Conservation (phyloP, 2,888 invertebrate species). For the Latrodectus elegans region DNA sequence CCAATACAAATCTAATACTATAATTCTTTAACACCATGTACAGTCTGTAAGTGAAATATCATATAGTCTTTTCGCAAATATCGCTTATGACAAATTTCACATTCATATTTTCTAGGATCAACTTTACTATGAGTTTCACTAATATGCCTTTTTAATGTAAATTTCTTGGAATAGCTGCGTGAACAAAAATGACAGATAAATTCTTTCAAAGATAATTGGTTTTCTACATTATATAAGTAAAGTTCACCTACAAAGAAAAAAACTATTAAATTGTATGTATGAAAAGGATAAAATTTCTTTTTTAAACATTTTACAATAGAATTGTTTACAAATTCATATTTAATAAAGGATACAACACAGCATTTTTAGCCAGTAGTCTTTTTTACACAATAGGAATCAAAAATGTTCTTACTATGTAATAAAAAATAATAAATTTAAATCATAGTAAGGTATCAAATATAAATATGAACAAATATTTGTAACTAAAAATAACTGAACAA, state of each 20-base stretch:
- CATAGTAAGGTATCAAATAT: neutral
- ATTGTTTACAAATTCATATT: too few relatives aligned
- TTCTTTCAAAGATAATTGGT: neutral
- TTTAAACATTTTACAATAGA: too few relatives aligned
- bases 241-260: neutral
- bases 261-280: neutral
- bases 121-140: constrained; percentile 27
- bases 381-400: neutral
- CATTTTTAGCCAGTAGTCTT: too few relatives aligned
- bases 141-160: constrained; percentile 33
- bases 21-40: constrained; percentile 12
- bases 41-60: constrained; percentile 27
- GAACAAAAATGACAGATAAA: constrained; percentile 26
- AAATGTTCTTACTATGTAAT: neutral
- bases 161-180: constrained; percentile 25
- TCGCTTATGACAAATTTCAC: constrained; percentile 33
- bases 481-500: too few relatives aligned
- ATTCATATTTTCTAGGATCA: constrained; percentile 29
- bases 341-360: too few relatives aligned
- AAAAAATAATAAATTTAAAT: neutral
- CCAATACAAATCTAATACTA: neutral
- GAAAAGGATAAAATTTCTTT: too few relatives aligned
- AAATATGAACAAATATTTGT: neutral
- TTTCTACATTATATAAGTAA: neutral
- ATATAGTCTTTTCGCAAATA: constrained; percentile 36